Evolutionary conservation across 2,113 vertebrate genomes (phyloP), one percentile per base, ranked within the genome.

Genomic region (Semnornis frantzii): DNA sequence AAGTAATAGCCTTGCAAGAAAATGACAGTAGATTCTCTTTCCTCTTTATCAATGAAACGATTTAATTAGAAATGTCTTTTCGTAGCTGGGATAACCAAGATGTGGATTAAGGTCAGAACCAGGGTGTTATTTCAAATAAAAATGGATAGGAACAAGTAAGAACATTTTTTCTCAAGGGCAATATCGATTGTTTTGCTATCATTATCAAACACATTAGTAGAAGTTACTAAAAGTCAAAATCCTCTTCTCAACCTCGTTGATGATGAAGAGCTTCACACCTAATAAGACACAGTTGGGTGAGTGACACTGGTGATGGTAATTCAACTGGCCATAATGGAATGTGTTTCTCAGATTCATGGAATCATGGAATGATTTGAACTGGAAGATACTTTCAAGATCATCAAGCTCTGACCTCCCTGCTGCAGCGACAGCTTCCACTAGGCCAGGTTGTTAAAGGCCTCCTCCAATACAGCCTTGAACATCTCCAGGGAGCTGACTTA

Each of bases 31-130:
- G 12, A 63, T 9, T 48, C 6, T 74, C n/a, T 60, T 83, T 15
- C 80, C 31, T 55, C 42, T 83, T 73, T 44, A 11, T 78, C 39
- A 71, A 59, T 63, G 5, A 84, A 82, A 16, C 50, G 30, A 77
- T 85, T 92, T 89, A 76, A 94, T 63, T 63, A 77, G 83, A 92
- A 92, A 84, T 30, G 5, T 39, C 48, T 75, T 82, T 24, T 52
- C 5, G 23, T 12, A 52, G 23, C 50, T 52, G 50, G 21, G 50
- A 24, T 24, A 52, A 52, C 10, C 50, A 52, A 24, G 50, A 24
- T 52, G 50, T 52, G 21, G 24, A 52, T 52, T 52, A 52, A 52
- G 11, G 50, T 12, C 50, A 52, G 24, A 23, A 23, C 50, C 50
- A 52, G 12, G 23, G 9, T 52, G 23, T 52, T 52, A 24, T 24